Evolutionary conservation across 2,113 vertebrate genomes (phyloP).

Genomic region (Elanus axillaris): DNA sequence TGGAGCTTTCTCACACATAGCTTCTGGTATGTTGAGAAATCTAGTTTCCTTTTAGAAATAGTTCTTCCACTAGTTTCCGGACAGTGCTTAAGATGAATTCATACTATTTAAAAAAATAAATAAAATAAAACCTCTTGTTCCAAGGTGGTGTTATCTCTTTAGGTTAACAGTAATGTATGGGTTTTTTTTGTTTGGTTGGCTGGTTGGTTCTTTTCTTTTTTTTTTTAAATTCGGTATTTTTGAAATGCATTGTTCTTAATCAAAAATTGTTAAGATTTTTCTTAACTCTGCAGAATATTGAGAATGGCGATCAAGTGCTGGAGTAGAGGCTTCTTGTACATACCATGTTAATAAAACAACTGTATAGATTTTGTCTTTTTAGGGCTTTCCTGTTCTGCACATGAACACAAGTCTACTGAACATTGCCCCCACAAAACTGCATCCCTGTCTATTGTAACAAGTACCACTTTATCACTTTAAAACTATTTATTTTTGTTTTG

Average conservation of each 20-base stretch:
- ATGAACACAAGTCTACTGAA: neutral
- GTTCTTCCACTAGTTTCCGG: constrained; percentile 29
- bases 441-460: accelerated
- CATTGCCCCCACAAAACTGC: neutral
- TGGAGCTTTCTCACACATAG: constrained; percentile 68
- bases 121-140: neutral
- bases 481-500: neutral
- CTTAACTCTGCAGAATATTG: neutral
- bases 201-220: neutral
- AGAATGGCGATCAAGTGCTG: neutral
- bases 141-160: neutral
- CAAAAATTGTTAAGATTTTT: neutral
- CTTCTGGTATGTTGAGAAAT: constrained; percentile 44
- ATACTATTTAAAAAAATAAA: neutral
- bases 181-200: too few relatives aligned
- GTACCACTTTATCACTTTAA: neutral
- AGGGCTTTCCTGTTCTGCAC: neutral
- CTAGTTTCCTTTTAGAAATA: constrained; percentile 43
- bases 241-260: neutral
- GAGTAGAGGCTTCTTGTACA: accelerated
- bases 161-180: neutral
- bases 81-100: neutral
- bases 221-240: neutral
- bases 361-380: neutral
- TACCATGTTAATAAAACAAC: neutral